Evolutionary conservation across 2,797 vertebrate species (phyloP).

Genomic region (Erethizon dorsatum): DNA sequence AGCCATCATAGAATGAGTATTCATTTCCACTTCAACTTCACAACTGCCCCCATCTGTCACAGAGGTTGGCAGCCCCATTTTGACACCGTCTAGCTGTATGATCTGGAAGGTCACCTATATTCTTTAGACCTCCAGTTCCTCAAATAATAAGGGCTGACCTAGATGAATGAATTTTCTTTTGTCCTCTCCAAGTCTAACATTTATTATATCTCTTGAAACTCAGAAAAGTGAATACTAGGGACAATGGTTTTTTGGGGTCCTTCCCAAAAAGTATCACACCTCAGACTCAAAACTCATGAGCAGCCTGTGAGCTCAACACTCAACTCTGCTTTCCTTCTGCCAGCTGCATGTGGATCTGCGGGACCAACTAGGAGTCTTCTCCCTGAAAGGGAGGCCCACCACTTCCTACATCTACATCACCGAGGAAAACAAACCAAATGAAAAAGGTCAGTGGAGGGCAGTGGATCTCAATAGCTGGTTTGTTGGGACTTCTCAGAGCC

Average conservation of each 20-base stretch:
- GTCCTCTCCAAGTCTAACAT: background rate
- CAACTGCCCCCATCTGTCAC: background rate
- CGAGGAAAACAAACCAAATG: conserved; percentile 5
- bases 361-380: conserved; percentile 91
- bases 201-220: conserved; percentile 49
- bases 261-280: background rate
- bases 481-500: background rate
- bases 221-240: background rate
- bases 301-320: background rate
- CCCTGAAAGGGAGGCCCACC: conserved; percentile 87
- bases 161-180: background rate
- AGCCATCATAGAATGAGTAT: background rate
- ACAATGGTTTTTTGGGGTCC: background rate
- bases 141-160: background rate
- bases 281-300: background rate
- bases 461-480: background rate
- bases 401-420: conserved; percentile 87
- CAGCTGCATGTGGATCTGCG: conserved; percentile 93
- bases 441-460: conserved; percentile 73
- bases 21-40: background rate
- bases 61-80: background rate
- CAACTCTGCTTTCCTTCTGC: conserved; percentile 13
- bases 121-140: background rate
- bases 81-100: background rate
- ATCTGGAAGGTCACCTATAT: background rate